Percentiles rank a stretch among this genome's conserved stretches.
These are phyloP conservation scores for Mesoligia furuncula DNA, from an alignment of 2,888 invertebrate genomes.

Conservation along the genomic window DNA sequence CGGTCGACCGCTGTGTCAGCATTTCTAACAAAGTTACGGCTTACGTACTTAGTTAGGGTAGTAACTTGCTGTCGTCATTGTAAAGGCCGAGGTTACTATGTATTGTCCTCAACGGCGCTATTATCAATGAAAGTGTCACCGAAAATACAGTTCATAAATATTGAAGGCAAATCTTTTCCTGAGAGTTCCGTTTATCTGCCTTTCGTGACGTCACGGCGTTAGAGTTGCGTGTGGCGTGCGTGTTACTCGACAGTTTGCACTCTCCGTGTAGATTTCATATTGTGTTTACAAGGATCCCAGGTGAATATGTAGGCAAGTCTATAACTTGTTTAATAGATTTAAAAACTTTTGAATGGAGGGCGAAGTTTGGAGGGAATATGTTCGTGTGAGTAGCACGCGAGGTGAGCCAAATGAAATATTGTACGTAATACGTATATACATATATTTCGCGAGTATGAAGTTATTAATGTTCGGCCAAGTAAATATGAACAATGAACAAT, in stretches of 20 bases:
- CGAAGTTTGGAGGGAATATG: slow-evolving; percentile 61
- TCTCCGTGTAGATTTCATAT: slow-evolving; percentile 57
- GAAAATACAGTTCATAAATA: slow-evolving; percentile 57
- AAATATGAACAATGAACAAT: slow-evolving; percentile 37
- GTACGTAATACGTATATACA: slow-evolving; percentile 27
- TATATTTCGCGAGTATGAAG: slow-evolving; percentile 40
- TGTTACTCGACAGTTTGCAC: slow-evolving; percentile 64
- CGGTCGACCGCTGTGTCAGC: slow-evolving; percentile 43
- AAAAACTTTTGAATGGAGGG: slow-evolving; percentile 73
- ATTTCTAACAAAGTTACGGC: slow-evolving; percentile 48
- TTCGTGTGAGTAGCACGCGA: slow-evolving; percentile 61
- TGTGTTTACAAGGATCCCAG: slow-evolving; percentile 57
- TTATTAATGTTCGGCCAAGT: slow-evolving; percentile 49
- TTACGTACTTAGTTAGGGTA: slow-evolving; percentile 23
- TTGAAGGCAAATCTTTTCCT: slow-evolving; percentile 54
- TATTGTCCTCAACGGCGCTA: slow-evolving; percentile 45
- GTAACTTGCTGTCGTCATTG: slow-evolving; percentile 25
- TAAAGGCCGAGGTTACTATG: slow-evolving; percentile 53
- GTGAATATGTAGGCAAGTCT: slow-evolving; percentile 46
- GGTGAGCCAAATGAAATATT: slow-evolving; percentile 51
- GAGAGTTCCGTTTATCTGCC: slow-evolving; percentile 49
- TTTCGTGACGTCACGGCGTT: slow-evolving; percentile 62
- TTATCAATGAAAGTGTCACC: slow-evolving; percentile 61
- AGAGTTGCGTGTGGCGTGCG: slow-evolving; percentile 63
- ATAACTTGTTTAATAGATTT: slow-evolving; percentile 73